These are phyloP conservation scores for Sarcophaga bullata DNA, from an alignment of 1,140 invertebrate genomes.

Conservation along the genomic window DNA sequence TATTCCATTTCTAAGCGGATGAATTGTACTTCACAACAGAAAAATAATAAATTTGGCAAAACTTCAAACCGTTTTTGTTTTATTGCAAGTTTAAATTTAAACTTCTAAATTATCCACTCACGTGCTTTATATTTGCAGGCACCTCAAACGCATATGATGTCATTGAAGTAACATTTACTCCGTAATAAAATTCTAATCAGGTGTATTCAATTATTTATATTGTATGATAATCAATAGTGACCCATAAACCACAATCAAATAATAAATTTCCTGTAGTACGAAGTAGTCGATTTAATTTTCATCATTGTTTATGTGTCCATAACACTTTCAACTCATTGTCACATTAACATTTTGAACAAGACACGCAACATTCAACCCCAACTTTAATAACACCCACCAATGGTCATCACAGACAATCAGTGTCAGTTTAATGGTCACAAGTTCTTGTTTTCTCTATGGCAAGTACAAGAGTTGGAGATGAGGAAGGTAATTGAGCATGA, in stretches of 20 bases:
- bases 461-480: neutral
- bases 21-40: too few species aligned
- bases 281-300: constrained; percentile 25
- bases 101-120: too few species aligned
- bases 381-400: neutral
- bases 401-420: neutral
- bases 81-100: too few species aligned
- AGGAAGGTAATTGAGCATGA: neutral
- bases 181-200: neutral
- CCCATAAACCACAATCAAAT: constrained; percentile 32
- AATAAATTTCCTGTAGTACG: neutral
- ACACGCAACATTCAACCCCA: constrained; percentile 25
- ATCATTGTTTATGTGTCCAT: constrained; percentile 35
- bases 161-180: neutral
- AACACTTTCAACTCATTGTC: constrained; percentile 37
- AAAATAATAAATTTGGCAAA: too few species aligned
- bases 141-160: too few species aligned
- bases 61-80: too few species aligned
- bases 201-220: neutral
- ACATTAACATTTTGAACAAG: constrained; percentile 26
- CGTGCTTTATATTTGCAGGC: too few species aligned
- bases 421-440: neutral
- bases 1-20: too few species aligned
- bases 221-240: constrained; percentile 31
- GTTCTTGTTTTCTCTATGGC: neutral